Evolutionary conservation across 2,797 vertebrate species (phyloP).

Genomic region (Sebastes diaconus): DNA sequence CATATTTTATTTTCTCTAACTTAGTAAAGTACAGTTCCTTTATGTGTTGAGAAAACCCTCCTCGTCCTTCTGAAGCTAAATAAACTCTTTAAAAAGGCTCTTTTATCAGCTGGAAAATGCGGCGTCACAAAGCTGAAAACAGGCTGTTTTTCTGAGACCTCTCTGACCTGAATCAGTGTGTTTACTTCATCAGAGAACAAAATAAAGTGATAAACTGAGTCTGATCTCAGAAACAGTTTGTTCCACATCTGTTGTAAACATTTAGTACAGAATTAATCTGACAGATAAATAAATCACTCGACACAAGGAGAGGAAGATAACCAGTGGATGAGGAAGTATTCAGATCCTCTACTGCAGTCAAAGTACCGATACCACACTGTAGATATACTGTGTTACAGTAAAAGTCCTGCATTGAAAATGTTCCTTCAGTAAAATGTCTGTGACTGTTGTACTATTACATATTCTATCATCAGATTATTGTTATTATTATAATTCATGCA

Average conservation of each 20-base stretch:
- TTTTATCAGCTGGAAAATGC: no score
- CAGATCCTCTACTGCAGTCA: neutral
- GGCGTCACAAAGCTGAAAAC: no score
- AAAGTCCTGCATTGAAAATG: neutral
- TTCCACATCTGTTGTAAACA: neutral
- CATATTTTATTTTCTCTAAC: no score
- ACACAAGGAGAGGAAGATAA: neutral
- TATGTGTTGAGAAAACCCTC: no score
- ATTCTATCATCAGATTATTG: no score
- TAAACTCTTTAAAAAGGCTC: no score
- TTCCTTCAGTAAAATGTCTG: no score
- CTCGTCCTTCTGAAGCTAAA: no score
- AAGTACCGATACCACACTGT: neutral
- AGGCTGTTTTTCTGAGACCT: neutral
- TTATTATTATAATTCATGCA: no score
- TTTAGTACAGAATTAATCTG: neutral
- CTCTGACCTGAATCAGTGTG: neutral
- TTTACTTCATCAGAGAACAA: neutral
- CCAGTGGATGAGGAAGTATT: neutral
- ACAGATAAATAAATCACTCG: neutral
- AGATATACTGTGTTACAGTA: neutral
- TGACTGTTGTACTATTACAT: no score
- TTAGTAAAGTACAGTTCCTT: no score
- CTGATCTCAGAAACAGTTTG: neutral
- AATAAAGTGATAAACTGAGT: neutral